Base-by-base conservation (phyloP, 2,113 vertebrate species). In the Xenopus laevis region DNA sequence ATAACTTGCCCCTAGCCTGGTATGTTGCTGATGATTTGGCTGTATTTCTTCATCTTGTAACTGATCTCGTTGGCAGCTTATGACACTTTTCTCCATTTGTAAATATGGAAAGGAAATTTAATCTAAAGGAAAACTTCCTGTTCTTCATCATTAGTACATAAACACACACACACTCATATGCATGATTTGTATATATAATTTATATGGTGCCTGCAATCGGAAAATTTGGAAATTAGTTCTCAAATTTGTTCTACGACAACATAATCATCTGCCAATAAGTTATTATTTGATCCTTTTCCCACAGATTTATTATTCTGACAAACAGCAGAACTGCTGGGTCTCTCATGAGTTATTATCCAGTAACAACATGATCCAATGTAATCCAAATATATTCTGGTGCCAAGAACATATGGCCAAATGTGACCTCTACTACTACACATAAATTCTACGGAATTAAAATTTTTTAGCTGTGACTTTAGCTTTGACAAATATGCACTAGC, bases 21-120 rank as follows among this genome's bases (percentile, higher is more conserved):
- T 57, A 74, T 52, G 63, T 65, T 68, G 45, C 69, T 72, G 53
- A 76, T 60, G 18, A 52, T 64, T 64, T 81, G 71, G 64, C 11
- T 52, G 13, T 45, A 50, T 65, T 67, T 65, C 50, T 50, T 44
- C 27, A 15, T 63, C 17, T 30, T 77, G 50, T 59, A 67, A 77
- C 46, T 63, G 50, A 81, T 57, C 44, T 23, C 53, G 16, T 4
- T 76, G 59, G 78, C 50, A 78, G 40, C 30, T n/a, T 58, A 45
- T 20, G 46, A 73, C 69, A 65, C 59, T 21, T 50, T 78, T 71
- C 58, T 63, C 46, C 77, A 69, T 57, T n/a, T 46, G 18, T 64
- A 72, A 73, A 72, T 68, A 64, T 58, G 64, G 68, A 52, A 23
- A 50, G 63, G 77, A 79, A 72, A 30, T 0, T 23, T 46, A 79